Percentiles rank a stretch among this genome's conserved stretches.
phyloP scores from a whole-genome alignment of 2,888 invertebrate species.

The Xestia xanthographa region DNA sequence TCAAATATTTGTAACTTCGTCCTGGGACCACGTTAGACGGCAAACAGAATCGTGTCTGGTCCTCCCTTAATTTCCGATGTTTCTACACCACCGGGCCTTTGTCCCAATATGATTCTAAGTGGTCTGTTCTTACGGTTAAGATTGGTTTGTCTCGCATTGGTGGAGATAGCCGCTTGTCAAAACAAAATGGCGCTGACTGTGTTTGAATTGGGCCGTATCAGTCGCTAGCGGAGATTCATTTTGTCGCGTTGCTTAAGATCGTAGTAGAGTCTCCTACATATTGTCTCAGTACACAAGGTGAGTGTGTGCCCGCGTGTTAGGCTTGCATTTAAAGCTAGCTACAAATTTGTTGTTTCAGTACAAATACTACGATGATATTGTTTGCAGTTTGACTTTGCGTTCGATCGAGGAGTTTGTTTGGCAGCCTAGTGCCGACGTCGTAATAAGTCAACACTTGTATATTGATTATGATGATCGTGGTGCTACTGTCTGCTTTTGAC shows the following conservation, averaged over 20 bases:
- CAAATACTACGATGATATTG: constrained; percentile 90
- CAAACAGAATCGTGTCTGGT: constrained; percentile 90
- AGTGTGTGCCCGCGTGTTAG: constrained; percentile 88
- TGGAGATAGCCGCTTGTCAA: constrained; percentile 88
- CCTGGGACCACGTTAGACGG: constrained; percentile 90
- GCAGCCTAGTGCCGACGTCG: constrained; percentile 75
- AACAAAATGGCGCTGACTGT: constrained; percentile 90
- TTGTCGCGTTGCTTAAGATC: constrained; percentile 90
- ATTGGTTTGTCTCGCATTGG: constrained; percentile 70
- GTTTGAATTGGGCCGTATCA: constrained; percentile 91
- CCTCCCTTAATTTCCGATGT: constrained; percentile 90
- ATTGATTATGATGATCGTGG: constrained; percentile 82
- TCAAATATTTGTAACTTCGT: constrained; percentile 91
- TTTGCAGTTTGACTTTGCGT: constrained; percentile 89
- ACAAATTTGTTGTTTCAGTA: constrained; percentile 90
- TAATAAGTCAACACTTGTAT: constrained; percentile 84
- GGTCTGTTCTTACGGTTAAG: constrained; percentile 73
- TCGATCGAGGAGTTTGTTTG: constrained; percentile 89
- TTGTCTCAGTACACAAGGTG: constrained; percentile 89
- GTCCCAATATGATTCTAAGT: constrained; percentile 76
- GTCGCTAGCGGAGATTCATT: constrained; percentile 90
- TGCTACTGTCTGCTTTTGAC: constrained; percentile 67
- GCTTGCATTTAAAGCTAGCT: constrained; percentile 90
- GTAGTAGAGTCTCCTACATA: constrained; percentile 88
- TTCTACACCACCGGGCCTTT: constrained; percentile 77